A percentile compares a stretch with the other conserved stretches of the same genome.
phyloP scores from a whole-genome alignment of 1,140 invertebrate species.

The Bombyx mandarina region DNA sequence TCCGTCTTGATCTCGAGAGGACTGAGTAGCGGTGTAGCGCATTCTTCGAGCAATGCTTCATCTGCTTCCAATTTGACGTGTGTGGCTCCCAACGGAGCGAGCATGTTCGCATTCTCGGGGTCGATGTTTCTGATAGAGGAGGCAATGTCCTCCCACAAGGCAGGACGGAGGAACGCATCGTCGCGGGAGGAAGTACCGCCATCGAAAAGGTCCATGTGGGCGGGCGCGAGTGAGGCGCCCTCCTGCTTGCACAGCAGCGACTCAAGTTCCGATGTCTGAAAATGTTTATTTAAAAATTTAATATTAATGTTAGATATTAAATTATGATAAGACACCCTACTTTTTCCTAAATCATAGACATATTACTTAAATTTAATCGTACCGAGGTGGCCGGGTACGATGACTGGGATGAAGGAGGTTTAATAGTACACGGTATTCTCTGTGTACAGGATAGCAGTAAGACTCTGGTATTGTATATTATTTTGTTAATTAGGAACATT shows the following conservation, averaged over 20 bases:
- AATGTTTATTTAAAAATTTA: neutral
- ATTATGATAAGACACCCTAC: too few relatives aligned
- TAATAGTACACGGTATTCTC: too few relatives aligned
- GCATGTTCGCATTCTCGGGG: slow-evolving; percentile 90
- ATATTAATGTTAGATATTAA: too few relatives aligned
- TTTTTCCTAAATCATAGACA: too few relatives aligned
- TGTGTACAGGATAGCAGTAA: too few relatives aligned
- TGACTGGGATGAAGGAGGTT: too few relatives aligned
- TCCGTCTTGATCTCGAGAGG: slow-evolving; percentile 83
- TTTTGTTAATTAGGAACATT: too few relatives aligned
- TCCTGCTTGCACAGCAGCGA: slow-evolving; percentile 68
- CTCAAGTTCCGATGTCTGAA: slow-evolving; percentile 69
- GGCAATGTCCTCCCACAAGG: slow-evolving; percentile 90
- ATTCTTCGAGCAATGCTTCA: slow-evolving; percentile 72
- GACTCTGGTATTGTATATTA: too few relatives aligned
- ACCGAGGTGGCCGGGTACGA: too few relatives aligned
- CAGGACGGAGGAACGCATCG: slow-evolving; percentile 86
- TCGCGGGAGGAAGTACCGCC: slow-evolving; percentile 74
- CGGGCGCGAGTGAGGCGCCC: slow-evolving; percentile 54
- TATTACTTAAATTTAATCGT: too few relatives aligned
- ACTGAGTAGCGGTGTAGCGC: slow-evolving; percentile 77
- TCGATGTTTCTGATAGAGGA: slow-evolving; percentile 90
- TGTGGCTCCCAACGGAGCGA: slow-evolving; percentile 73
- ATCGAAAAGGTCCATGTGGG: slow-evolving; percentile 64
- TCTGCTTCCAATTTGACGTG: slow-evolving; percentile 83